phyloP scores from a whole-genome alignment of 1,140 invertebrate species.

The Brevipalpus yothersi region DNA sequence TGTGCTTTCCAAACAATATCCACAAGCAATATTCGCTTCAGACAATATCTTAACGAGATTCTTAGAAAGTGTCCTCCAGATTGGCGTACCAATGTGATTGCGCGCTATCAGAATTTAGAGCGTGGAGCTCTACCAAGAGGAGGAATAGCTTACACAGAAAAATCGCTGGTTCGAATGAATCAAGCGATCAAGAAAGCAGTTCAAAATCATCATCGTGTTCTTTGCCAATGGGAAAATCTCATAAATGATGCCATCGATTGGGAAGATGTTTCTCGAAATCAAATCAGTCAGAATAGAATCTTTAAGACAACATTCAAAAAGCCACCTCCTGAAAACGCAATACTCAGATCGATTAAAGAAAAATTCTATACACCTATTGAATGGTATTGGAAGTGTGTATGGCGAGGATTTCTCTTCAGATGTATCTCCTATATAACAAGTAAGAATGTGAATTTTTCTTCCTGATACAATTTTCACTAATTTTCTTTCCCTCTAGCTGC shows the following conservation, averaged over 20 bases:
- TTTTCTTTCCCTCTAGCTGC: slow-evolving; percentile 27
- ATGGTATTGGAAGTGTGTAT: slow-evolving; percentile 81
- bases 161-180: slow-evolving; percentile 6
- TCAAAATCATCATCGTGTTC: slow-evolving; percentile 61
- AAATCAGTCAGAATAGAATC: slow-evolving; percentile 38
- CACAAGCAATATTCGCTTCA: slow-evolving; percentile 25
- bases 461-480: no score
- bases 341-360: slow-evolving; percentile 31
- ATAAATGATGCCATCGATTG: slow-evolving; percentile 42
- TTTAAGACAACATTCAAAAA: slow-evolving; percentile 53
- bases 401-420: slow-evolving; percentile 25
- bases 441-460: no score
- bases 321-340: slow-evolving; percentile 26
- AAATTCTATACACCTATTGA: slow-evolving; percentile 23
- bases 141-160: slow-evolving; percentile 1
- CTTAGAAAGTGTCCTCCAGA: slow-evolving; percentile 33
- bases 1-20: slow-evolving; percentile 37
- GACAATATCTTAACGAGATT: slow-evolving; percentile 45
- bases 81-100: slow-evolving; percentile 1
- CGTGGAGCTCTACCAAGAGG: background rate
- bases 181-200: slow-evolving; percentile 53
- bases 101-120: background rate
- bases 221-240: slow-evolving; percentile 71
- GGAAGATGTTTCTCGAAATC: slow-evolving; percentile 65
- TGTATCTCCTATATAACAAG: no score